phyloP scores from a whole-genome alignment of 2,888 invertebrate species.

The Steinernema hermaphroditum region DNA sequence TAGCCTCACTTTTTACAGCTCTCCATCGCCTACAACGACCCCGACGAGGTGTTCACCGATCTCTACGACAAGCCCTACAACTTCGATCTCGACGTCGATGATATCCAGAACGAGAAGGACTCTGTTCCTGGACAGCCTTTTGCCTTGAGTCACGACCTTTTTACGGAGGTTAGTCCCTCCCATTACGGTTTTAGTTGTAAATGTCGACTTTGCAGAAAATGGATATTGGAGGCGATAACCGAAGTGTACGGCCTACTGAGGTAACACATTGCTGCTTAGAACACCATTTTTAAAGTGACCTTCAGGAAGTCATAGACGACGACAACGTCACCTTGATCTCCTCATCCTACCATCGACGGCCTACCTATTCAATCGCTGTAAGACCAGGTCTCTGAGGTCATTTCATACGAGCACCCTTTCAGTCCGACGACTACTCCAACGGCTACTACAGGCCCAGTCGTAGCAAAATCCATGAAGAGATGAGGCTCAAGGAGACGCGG shows the following conservation, averaged over 20 bases:
- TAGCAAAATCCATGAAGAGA: neutral
- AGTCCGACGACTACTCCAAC: neutral
- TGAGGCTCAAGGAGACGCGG: neutral
- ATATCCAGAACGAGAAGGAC: neutral
- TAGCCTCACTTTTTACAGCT: neutral
- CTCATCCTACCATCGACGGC: too few species aligned
- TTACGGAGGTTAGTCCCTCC: neutral
- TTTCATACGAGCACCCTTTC: neutral
- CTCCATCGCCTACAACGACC: constrained; percentile 11
- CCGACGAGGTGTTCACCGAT: neutral
- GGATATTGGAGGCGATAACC: neutral
- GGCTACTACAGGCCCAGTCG: neutral
- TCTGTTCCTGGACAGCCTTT: neutral
- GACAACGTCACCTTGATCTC: too few species aligned
- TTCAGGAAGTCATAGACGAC: too few species aligned
- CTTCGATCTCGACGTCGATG: neutral
- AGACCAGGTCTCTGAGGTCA: too few species aligned
- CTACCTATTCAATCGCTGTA: too few species aligned
- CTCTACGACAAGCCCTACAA: constrained; percentile 18
- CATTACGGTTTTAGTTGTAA: neutral
- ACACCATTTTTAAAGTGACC: too few species aligned
- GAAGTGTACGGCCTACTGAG: too few species aligned
- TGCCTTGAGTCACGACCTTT: neutral
- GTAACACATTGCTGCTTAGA: too few species aligned
- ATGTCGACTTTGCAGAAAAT: neutral